phyloP scores from a whole-genome alignment of 1,140 invertebrate genomes.

The Halesus radiatus region DNA sequence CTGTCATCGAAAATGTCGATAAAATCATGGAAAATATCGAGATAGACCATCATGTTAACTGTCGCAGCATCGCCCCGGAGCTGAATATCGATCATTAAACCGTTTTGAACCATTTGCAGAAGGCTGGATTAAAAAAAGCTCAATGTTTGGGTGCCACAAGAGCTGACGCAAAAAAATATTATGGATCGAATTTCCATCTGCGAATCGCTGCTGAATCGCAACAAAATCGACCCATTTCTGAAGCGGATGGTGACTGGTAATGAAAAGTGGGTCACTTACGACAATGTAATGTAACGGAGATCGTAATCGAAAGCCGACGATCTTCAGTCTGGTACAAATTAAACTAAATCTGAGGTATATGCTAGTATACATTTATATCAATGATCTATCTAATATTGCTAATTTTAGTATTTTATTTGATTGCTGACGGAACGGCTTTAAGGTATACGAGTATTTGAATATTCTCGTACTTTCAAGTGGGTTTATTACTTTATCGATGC shows the following conservation, averaged over 20 bases:
- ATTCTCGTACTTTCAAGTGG: no score
- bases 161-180: background rate
- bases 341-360: no score
- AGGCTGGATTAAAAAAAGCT: slow-evolving; percentile 25
- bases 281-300: no score
- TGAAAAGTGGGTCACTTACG: no score
- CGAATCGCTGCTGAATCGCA: slow-evolving; percentile 20
- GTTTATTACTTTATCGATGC: no score
- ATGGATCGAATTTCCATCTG: slow-evolving; percentile 21
- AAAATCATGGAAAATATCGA: slow-evolving; percentile 21
- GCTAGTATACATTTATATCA: no score
- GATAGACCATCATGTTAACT: background rate
- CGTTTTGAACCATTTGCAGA: slow-evolving; percentile 24
- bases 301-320: no score
- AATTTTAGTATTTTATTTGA: no score
- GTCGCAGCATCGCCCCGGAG: background rate
- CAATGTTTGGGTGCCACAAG: slow-evolving; percentile 13
- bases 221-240: slow-evolving; percentile 22
- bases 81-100: slow-evolving; percentile 19
- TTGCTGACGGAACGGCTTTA: no score
- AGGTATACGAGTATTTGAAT: no score
- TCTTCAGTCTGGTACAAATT: no score
- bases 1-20: slow-evolving; percentile 16
- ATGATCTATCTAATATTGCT: no score
- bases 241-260: slow-evolving; percentile 1